A percentile compares a stretch with the other conserved stretches of the same genome.
Evolutionary conservation across 2,113 vertebrate species (phyloP).

Genomic region (Urocynchramus pylzowi): DNA sequence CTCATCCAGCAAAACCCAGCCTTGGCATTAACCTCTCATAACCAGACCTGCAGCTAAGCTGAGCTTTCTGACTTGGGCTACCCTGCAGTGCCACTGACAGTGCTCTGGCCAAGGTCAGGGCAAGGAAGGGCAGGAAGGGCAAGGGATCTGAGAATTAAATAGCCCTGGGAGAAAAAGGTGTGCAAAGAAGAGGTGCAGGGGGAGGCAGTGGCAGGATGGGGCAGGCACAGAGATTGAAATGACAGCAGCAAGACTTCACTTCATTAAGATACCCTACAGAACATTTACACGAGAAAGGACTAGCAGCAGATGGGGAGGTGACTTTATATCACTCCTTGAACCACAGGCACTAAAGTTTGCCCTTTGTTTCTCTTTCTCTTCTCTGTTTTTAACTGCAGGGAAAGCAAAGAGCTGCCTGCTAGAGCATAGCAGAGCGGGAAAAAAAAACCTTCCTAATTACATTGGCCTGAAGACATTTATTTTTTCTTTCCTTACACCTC

Average conservation of each 20-base stretch:
- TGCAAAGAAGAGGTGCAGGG: fast-evolving
- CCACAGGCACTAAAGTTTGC: fast-evolving
- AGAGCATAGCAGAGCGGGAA: not conserved
- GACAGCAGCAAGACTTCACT: not conserved
- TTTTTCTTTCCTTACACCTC: not conserved
- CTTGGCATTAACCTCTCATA: not conserved
- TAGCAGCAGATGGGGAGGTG: not conserved
- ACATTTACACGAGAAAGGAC: not conserved
- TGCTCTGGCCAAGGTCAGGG: not conserved
- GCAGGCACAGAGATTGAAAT: fast-evolving
- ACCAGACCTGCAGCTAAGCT: not conserved
- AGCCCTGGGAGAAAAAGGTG: not conserved
- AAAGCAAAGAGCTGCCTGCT: not conserved
- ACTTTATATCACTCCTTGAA: not conserved
- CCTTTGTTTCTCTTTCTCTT: not conserved
- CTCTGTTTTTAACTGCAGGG: not conserved
- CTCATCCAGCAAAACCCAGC: not conserved
- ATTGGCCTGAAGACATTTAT: not conserved
- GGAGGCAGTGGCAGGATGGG: not conserved
- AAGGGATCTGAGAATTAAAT: not conserved
- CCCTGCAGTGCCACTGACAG: too few relatives aligned
- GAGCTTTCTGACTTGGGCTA: not conserved
- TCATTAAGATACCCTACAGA: not conserved
- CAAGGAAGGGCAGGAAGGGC: too few relatives aligned
- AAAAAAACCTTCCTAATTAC: not conserved